Base-by-base conservation (phyloP, 2,797 vertebrate species). In the Chrysocyon brachyurus region DNA sequence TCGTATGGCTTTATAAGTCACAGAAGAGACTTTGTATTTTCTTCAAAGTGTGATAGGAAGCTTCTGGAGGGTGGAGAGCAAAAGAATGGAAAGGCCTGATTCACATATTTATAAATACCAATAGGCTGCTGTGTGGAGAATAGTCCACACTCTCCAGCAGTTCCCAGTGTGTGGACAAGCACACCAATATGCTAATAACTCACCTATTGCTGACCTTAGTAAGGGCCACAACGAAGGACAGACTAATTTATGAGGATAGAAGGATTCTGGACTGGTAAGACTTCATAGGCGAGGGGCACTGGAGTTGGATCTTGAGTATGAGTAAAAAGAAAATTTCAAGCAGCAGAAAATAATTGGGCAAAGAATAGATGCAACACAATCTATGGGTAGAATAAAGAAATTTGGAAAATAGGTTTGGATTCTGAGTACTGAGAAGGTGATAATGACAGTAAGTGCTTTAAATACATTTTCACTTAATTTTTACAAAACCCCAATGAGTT, bases 281-380 rank as follows among this genome's bases (percentile, higher is more conserved):
- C 21, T 6, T 49, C 31, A 66, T 52, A 64, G 9, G 49, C 61
- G 22, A 46, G 31, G 3, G 3, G 5, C 7, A 19, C 1, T 78
- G 7, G 17, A 83, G 16, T 11, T 86, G 24, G 4, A 64, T 89
- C 61, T 81, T 92, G 52, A 57, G 73, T 70, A 66, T 61, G 46
- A 82, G 16, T 61, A 6, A 87, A 95, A 95, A 68, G 33, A 82
- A 28, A 96, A 88, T 91, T 56, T 16, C 46, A 3, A 6, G 10
- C 2, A 63, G 78, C 0, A 85, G 40, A 63, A 68, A 87, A 19
- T 5, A 59, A 31, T 68, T 68, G n/a, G 72, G 73, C 85, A 93
- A 82, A 4, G 17, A 2, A 14, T 36, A 40, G 57, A 77, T 57
- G 28, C 36, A 85, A 54, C 11, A 16, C 1, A 83, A 0, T 87